A percentile compares a stretch with the other conserved stretches of the same genome.
Conservation (phyloP, 2,797 vertebrate genomes). For the Clarias pachynema region DNA sequence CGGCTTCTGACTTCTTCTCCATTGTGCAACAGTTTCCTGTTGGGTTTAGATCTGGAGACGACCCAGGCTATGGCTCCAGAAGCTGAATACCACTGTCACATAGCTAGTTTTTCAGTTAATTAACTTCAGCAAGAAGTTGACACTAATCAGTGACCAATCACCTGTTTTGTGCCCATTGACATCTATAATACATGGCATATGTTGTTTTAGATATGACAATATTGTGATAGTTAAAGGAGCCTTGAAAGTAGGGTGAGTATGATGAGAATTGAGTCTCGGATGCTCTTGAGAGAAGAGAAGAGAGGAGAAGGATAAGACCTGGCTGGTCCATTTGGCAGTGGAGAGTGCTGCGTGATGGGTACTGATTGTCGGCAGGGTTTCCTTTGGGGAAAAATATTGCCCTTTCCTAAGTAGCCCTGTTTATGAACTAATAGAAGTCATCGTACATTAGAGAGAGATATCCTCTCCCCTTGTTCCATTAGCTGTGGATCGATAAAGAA, state of each 20-base stretch:
- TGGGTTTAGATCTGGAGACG: no score
- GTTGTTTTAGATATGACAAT: no score
- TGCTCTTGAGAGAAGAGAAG: constrained; percentile 56
- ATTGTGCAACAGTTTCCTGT: no score
- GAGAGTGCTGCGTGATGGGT: constrained; percentile 48
- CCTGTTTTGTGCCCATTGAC: no score
- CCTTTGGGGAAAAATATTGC: constrained; percentile 46
- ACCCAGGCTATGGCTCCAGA: no score
- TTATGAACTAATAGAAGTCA: constrained; percentile 29
- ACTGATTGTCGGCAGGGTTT: constrained; percentile 40
- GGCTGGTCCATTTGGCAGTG: constrained; percentile 67
- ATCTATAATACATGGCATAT: no score
- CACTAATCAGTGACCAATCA: no score
- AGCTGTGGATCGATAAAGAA: constrained; percentile 48
- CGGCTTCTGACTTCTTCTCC: no score
- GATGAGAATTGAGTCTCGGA: constrained; percentile 67
- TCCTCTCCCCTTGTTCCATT: constrained; percentile 46
- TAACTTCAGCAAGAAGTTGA: no score
- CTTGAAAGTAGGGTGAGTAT: constrained; percentile 38
- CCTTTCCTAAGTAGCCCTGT: constrained; percentile 37
- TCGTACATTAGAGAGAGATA: constrained; percentile 37
- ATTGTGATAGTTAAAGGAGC: constrained; percentile 36
- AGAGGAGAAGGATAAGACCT: constrained; percentile 67
- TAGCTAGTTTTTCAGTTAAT: no score
- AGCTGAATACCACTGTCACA: no score